A percentile compares a stretch with the other conserved stretches of the same genome.
Conservation (phyloP, 2,888 invertebrate species). For the Pteria penguin region DNA sequence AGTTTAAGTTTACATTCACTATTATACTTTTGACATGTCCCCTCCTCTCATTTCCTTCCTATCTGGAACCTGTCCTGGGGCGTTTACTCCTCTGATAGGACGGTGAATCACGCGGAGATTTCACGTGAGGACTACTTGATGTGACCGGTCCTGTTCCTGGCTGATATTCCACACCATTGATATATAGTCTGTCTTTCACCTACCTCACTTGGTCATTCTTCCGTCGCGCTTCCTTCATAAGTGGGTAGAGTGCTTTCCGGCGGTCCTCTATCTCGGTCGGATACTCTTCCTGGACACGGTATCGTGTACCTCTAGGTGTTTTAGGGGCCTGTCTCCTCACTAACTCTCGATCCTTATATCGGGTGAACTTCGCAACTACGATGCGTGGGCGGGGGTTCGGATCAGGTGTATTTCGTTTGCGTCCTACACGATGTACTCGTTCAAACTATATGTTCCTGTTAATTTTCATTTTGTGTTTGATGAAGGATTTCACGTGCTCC, state of each 20-base stretch:
- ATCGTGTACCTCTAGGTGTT: slow-evolving; percentile 27
- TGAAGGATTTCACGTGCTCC: slow-evolving; percentile 24
- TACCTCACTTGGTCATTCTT: slow-evolving; percentile 1
- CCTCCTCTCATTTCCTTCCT: neutral
- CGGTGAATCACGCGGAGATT: no score
- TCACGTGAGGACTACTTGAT: no score
- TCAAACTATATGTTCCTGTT: slow-evolving; percentile 26
- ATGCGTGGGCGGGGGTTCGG: no score
- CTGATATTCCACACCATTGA: neutral
- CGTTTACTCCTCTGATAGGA: neutral
- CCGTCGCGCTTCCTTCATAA: slow-evolving; percentile 21
- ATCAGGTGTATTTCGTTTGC: slow-evolving; percentile 21
- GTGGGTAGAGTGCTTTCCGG: slow-evolving; percentile 30
- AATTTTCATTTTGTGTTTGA: slow-evolving; percentile 20
- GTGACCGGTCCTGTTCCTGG: no score
- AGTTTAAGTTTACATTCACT: no score
- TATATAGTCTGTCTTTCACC: no score
- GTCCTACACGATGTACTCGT: slow-evolving; percentile 32
- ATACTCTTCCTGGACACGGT: slow-evolving; percentile 36
- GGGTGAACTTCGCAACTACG: no score
- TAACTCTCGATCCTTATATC: no score
- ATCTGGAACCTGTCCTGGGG: neutral
- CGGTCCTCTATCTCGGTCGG: slow-evolving; percentile 36
- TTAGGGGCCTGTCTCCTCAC: slow-evolving; percentile 18
- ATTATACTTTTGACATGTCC: no score